phyloP scores from a whole-genome alignment of 2,797 vertebrate genomes.

The Rousettus madagascariensis region DNA sequence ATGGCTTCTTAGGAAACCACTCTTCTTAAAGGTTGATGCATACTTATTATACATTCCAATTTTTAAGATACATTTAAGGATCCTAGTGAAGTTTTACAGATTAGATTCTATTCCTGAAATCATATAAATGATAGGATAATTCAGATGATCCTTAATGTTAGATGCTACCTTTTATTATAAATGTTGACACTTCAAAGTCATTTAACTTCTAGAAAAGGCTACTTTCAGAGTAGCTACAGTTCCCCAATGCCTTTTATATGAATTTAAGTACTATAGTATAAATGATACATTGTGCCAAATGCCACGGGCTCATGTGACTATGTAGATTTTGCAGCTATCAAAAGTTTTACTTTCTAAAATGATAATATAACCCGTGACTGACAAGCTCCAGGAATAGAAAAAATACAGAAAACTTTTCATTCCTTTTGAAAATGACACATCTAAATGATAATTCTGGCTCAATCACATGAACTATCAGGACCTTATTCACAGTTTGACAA shows the following conservation, averaged over 20 bases:
- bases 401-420: background rate
- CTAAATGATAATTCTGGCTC: background rate
- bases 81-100: background rate
- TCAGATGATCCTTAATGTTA: background rate
- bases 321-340: background rate
- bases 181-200: slow-evolving; percentile 48
- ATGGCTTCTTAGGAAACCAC: background rate
- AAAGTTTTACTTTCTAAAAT: slow-evolving; percentile 26
- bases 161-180: slow-evolving; percentile 43
- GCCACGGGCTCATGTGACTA: background rate
- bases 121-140: background rate
- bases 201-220: slow-evolving; percentile 42
- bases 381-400: background rate
- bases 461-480: background rate
- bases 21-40: slow-evolving; percentile 34
- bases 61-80: slow-evolving; percentile 46
- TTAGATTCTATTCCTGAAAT: slow-evolving; percentile 20
- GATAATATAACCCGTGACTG: background rate
- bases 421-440: slow-evolving; percentile 35
- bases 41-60: slow-evolving; percentile 18
- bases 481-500: background rate
- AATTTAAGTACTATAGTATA: background rate
- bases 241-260: background rate
- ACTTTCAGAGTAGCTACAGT: background rate
- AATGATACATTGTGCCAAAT: slow-evolving; percentile 25